These are phyloP conservation scores for Polyommatus iphigenia DNA, from an alignment of 2,888 invertebrate genomes.

Conservation along the genomic window DNA sequence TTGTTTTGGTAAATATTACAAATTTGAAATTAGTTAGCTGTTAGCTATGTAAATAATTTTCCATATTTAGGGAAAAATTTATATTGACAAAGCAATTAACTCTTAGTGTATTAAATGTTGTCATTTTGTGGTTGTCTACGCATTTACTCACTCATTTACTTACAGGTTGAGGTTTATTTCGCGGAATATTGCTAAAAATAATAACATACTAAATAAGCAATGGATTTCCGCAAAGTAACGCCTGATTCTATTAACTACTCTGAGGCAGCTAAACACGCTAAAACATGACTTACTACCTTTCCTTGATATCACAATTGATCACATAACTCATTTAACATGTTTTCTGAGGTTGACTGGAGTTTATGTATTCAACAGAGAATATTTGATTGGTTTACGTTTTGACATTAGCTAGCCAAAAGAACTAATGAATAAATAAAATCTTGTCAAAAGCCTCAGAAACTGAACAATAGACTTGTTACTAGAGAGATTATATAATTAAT, in stretches of 20 bases:
- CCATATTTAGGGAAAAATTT: neutral
- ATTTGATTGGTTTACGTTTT: neutral
- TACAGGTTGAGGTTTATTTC: no score
- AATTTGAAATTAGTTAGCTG: neutral
- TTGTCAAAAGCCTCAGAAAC: neutral
- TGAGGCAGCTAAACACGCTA: neutral
- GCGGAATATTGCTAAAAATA: no score
- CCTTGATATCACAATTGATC: neutral
- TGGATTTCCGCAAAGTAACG: no score
- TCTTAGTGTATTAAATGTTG: neutral
- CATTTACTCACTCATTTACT: no score
- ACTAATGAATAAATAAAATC: neutral
- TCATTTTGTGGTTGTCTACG: neutral
- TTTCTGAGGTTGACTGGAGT: no score
- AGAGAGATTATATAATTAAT: slow-evolving; percentile 25
- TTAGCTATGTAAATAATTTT: neutral
- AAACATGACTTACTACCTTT: neutral
- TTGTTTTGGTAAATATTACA: neutral
- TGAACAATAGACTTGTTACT: neutral
- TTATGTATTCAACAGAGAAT: no score
- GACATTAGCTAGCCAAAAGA: neutral
- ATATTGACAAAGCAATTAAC: slow-evolving; percentile 1
- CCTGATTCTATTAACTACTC: no score
- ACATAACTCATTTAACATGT: neutral
- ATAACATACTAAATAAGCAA: no score